phyloP scores from a whole-genome alignment of 2,113 vertebrate species.

The Cyphomyrus plagiostoma region DNA sequence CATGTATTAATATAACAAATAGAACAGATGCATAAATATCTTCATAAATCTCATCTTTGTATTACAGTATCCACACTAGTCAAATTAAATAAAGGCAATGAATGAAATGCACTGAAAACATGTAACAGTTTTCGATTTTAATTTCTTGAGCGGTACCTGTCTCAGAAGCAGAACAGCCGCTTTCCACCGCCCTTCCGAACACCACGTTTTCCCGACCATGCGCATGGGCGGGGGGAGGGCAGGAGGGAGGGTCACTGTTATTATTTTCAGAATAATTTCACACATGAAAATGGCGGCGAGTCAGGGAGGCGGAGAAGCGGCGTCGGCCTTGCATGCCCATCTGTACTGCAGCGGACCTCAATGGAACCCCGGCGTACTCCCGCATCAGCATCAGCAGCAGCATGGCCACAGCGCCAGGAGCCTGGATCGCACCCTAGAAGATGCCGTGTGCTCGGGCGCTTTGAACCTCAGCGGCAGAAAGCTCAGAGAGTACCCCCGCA shows the following conservation, averaged over 20 bases:
- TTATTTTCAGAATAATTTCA: constrained; percentile 64
- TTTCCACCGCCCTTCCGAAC: background rate
- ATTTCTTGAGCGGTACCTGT: background rate
- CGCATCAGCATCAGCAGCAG: constrained; percentile 69
- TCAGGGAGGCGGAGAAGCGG: constrained; percentile 69
- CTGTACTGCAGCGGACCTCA: constrained; percentile 70
- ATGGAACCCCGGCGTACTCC: constrained; percentile 70
- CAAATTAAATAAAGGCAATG: background rate
- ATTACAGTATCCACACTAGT: background rate
- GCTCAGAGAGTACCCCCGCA: constrained; percentile 84
- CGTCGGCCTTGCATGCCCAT: constrained; percentile 58
- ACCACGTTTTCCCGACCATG: constrained; percentile 28
- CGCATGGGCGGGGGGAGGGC: constrained; percentile 68
- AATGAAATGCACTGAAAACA: background rate
- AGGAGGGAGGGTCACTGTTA: constrained; percentile 59
- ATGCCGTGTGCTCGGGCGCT: constrained; percentile 82
- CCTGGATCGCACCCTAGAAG: constrained; percentile 87
- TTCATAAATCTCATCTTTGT: background rate
- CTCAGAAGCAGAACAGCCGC: background rate
- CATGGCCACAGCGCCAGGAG: constrained; percentile 74
- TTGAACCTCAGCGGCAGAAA: constrained; percentile 92
- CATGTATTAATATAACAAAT: background rate
- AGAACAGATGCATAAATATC: background rate
- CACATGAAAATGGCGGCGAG: constrained; percentile 81
- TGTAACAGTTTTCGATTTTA: background rate